These are phyloP conservation scores for Pagrus major DNA, from an alignment of 2,113 vertebrate genomes.

Conservation along the genomic window DNA sequence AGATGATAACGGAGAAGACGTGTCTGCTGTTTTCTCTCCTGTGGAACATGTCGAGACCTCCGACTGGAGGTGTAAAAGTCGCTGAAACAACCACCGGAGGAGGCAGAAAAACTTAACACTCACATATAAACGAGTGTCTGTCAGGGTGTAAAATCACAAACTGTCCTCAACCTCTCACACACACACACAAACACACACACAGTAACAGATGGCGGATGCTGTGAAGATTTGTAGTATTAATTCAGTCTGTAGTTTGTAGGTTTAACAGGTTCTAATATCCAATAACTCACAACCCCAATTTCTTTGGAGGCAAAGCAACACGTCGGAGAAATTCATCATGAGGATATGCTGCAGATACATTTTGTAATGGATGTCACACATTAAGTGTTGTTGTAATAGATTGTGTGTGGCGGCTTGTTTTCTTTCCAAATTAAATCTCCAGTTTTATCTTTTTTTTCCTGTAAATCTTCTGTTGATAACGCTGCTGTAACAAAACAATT, in stretches of 20 bases:
- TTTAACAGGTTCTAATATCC: background rate
- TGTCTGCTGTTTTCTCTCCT: background rate
- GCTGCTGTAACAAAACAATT: too few species aligned
- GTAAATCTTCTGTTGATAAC: too few species aligned
- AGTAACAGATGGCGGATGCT: slow-evolving; percentile 14
- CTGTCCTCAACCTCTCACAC: background rate
- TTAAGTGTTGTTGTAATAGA: background rate
- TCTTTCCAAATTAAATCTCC: slow-evolving; percentile 2
- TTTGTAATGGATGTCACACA: background rate
- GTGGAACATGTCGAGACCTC: background rate
- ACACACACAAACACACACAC: slow-evolving; percentile 9
- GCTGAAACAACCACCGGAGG: slow-evolving; percentile 1
- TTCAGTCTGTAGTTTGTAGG: background rate
- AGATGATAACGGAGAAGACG: background rate
- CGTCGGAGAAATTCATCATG: background rate
- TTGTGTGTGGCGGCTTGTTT: background rate
- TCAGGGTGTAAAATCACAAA: slow-evolving; percentile 2
- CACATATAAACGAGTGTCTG: background rate
- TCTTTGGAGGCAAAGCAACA: background rate
- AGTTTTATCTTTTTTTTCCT: too few species aligned
- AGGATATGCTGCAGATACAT: background rate
- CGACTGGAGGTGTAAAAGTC: background rate
- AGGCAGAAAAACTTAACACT: background rate
- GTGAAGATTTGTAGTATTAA: slow-evolving; percentile 17
- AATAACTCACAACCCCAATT: slow-evolving; percentile 16